These are phyloP conservation scores for Myotis brandtii DNA, from an alignment of 2,113 vertebrate genomes.

Conservation along the genomic window DNA sequence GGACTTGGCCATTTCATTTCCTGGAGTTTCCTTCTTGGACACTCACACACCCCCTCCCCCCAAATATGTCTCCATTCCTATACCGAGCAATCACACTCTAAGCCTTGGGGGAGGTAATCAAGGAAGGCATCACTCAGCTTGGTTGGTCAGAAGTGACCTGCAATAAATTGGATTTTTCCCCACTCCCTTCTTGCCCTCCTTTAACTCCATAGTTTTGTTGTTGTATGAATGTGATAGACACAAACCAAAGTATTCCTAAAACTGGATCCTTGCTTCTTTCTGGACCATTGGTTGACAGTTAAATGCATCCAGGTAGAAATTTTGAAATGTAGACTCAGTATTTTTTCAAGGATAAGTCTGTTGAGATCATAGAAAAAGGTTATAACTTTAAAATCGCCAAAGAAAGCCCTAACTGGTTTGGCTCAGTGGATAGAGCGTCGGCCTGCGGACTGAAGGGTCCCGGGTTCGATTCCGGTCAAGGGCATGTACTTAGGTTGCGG, in stretches of 20 bases:
- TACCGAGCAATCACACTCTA: neutral
- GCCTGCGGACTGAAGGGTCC: too few relatives aligned
- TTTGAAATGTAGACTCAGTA: neutral
- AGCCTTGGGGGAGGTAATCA: neutral
- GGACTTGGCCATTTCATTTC: neutral
- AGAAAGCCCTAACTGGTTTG: neutral
- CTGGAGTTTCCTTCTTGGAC: neutral
- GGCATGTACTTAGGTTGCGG: too few relatives aligned
- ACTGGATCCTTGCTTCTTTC: neutral
- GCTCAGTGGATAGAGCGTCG: too few relatives aligned
- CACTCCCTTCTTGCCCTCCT: neutral
- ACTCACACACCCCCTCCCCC: rapidly evolving
- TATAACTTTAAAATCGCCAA: neutral
- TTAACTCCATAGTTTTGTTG: neutral
- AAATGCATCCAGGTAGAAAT: neutral
- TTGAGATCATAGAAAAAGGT: neutral
- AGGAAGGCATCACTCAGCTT: neutral
- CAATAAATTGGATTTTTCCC: neutral
- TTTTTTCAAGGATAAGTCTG: neutral
- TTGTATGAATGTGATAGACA: neutral
- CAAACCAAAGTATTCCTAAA: neutral
- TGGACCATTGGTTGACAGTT: neutral
- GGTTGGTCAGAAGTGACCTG: neutral
- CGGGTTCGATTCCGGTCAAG: too few relatives aligned
- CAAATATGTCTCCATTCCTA: neutral